phyloP scores from a whole-genome alignment of 2,797 vertebrate species.

The Trachurus trachurus region DNA sequence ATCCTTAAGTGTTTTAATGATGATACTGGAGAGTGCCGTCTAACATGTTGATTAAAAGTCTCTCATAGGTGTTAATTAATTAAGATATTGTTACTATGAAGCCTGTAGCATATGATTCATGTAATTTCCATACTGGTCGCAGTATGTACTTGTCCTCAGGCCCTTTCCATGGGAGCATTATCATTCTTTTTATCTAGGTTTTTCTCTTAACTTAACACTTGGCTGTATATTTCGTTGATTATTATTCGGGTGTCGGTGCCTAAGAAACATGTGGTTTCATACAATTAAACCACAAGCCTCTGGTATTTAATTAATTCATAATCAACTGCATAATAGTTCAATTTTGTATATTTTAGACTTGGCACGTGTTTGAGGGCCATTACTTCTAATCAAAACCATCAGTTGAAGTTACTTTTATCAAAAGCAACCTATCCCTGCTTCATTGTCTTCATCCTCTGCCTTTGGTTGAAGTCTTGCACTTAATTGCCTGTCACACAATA shows the following conservation, averaged over 20 bases:
- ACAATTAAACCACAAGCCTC: neutral
- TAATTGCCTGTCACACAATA: neutral
- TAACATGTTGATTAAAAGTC: too few species aligned
- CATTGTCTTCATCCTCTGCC: neutral
- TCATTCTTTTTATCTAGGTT: too few species aligned
- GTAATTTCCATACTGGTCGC: too few species aligned
- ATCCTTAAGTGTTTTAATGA: too few species aligned
- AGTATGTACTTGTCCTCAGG: too few species aligned
- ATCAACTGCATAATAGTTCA: neutral
- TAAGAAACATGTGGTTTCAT: neutral
- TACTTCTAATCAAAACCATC: too few species aligned
- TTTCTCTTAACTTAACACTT: too few species aligned
- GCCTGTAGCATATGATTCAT: too few species aligned
- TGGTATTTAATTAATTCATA: neutral
- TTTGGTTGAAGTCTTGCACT: constrained; percentile 3
- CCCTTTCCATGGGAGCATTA: too few species aligned
- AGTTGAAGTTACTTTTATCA: neutral
- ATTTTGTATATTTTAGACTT: neutral
- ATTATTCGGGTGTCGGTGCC: neutral
- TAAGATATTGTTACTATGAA: too few species aligned
- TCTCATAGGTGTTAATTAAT: too few species aligned
- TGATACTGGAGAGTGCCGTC: too few species aligned
- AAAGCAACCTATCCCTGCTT: neutral
- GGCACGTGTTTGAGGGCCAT: neutral
- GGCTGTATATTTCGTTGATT: neutral